These are phyloP conservation scores for Meiosimyza platycephala DNA, from an alignment of 2,888 invertebrate species.

Conservation along the genomic window DNA sequence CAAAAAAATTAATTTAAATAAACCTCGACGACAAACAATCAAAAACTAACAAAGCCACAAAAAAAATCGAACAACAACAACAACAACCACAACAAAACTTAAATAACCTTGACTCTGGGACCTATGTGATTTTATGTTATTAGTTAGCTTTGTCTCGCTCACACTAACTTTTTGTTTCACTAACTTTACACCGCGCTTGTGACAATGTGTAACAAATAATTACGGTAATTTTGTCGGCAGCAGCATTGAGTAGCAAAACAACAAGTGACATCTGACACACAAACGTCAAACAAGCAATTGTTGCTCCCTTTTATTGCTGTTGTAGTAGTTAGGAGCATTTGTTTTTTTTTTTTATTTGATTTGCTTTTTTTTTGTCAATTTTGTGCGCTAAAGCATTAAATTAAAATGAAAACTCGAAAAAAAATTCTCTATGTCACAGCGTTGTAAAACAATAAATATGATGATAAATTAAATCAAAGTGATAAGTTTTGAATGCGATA, in stretches of 20 bases:
- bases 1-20: conserved; percentile 1
- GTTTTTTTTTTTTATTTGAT: conserved; percentile 1
- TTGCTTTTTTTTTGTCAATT: neutral
- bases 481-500: too few relatives aligned
- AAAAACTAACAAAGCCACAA: neutral
- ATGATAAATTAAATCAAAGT: too few relatives aligned
- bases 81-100: neutral
- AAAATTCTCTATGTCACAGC: too few relatives aligned
- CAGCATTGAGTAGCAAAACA: neutral
- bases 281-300: conserved; percentile 20
- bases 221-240: conserved; percentile 13
- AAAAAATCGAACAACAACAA: neutral
- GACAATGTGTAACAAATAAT: conserved; percentile 8
- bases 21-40: conserved; percentile 13
- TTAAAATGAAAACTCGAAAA: too few relatives aligned
- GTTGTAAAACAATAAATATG: too few relatives aligned
- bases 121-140: neutral
- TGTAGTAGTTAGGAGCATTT: neutral
- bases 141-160: neutral
- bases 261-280: neutral
- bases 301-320: neutral
- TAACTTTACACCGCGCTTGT: neutral
- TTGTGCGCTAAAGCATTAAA: too few relatives aligned
- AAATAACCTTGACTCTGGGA: conserved; percentile 23
- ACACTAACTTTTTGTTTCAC: neutral